Evolutionary conservation across 2,113 vertebrate genomes (phyloP).

Genomic region (Todiramphus chloris): DNA sequence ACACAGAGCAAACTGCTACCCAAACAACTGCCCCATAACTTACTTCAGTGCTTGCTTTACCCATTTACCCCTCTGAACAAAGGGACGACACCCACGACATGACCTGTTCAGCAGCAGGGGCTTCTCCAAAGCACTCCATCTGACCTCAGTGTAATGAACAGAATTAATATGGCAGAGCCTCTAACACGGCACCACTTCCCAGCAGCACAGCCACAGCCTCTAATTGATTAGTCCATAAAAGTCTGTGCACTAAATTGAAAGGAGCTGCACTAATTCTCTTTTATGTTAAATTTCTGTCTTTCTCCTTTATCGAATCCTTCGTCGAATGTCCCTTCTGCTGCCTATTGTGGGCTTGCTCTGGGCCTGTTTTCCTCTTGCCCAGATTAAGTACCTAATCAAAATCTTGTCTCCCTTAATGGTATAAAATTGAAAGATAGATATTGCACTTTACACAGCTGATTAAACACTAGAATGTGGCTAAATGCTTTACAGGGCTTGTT

Average conservation of each 20-base stretch:
- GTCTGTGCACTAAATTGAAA: slow-evolving; percentile 86
- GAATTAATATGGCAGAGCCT: slow-evolving; percentile 83
- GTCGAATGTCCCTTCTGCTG: slow-evolving; percentile 79
- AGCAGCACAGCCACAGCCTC: slow-evolving; percentile 81
- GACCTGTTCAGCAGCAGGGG: slow-evolving; percentile 68
- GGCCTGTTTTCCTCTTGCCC: slow-evolving; percentile 83
- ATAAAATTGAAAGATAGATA: slow-evolving; percentile 96
- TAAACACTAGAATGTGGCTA: slow-evolving; percentile 87
- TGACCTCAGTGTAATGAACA: slow-evolving; percentile 82
- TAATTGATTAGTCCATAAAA: slow-evolving; percentile 89
- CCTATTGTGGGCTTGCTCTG: slow-evolving; percentile 80
- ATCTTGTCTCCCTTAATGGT: slow-evolving; percentile 93
- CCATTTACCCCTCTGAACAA: slow-evolving; percentile 20
- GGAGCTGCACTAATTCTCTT: slow-evolving; percentile 87
- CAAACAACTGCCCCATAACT: background rate
- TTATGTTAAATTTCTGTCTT: slow-evolving; percentile 89
- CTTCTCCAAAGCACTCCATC: slow-evolving; percentile 74
- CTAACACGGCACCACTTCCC: slow-evolving; percentile 79
- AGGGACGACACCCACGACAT: slow-evolving; percentile 40
- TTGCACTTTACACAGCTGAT: slow-evolving; percentile 95
- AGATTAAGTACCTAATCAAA: slow-evolving; percentile 98
- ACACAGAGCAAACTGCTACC: background rate
- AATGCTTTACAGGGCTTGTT: slow-evolving; percentile 87
- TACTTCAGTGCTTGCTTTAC: background rate
- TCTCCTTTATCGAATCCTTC: slow-evolving; percentile 83